Evolutionary conservation across 1,140 invertebrate genomes (phyloP).

Genomic region (Danaus plexippus): DNA sequence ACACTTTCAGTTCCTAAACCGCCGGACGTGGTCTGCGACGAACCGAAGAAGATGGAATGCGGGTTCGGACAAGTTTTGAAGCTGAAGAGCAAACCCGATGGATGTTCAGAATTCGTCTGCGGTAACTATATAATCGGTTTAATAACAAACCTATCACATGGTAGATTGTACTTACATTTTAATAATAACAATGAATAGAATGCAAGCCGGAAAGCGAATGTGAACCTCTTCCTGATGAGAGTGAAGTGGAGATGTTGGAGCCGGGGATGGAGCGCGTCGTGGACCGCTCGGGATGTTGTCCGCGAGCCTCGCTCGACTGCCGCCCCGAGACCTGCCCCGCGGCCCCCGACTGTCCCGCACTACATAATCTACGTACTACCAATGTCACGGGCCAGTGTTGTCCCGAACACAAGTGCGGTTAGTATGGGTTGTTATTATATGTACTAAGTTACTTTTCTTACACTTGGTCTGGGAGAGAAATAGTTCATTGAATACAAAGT

Average conservation of each 20-base stretch:
- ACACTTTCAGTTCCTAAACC: slow-evolving; percentile 68
- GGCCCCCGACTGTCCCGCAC: slow-evolving; percentile 73
- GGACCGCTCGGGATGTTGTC: slow-evolving; percentile 80
- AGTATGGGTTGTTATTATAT: slow-evolving; percentile 11
- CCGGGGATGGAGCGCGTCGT: slow-evolving; percentile 75
- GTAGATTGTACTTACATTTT: slow-evolving; percentile 1
- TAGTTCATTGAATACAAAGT: too few relatives aligned
- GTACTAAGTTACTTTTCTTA: too few relatives aligned
- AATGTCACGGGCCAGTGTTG: slow-evolving; percentile 75
- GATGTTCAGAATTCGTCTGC: slow-evolving; percentile 80
- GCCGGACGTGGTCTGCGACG: slow-evolving; percentile 69
- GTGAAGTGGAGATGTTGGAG: slow-evolving; percentile 64
- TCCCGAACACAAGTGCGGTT: slow-evolving; percentile 77
- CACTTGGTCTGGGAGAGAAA: too few relatives aligned
- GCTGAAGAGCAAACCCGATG: slow-evolving; percentile 72
- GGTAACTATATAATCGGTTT: slow-evolving; percentile 53
- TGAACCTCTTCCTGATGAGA: slow-evolving; percentile 55
- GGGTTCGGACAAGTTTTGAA: slow-evolving; percentile 80
- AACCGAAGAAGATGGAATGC: slow-evolving; percentile 77
- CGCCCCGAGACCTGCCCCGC: slow-evolving; percentile 74
- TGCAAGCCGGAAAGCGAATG: slow-evolving; percentile 81
- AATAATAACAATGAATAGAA: slow-evolving; percentile 53
- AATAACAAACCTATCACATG: neutral
- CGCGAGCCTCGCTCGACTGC: slow-evolving; percentile 74
- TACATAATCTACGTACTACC: slow-evolving; percentile 66